Evolutionary conservation across 2,797 vertebrate genomes (phyloP), one percentile per base, ranked within the genome.

Genomic region (Sebastes reedi): DNA sequence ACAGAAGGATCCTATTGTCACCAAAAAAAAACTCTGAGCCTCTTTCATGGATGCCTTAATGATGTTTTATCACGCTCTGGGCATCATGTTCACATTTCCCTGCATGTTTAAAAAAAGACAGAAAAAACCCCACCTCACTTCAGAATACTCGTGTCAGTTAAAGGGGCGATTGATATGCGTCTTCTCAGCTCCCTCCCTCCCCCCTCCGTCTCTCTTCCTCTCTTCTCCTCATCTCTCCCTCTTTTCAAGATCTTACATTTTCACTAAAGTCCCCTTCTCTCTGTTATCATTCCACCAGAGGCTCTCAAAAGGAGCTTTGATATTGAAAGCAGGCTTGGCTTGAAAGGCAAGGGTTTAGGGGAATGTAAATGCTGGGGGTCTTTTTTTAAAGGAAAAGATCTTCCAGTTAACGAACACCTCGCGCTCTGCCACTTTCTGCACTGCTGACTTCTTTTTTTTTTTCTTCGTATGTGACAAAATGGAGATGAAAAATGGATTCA

Each of bases 311-410:
- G 92, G 66, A 87, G 90, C 95, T 95, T 96, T 96, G 94, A 95
- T 95, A 95, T 95, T 96, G 94, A 95, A 95, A 96, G 92, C 88
- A 95, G 94, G 87, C 90, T 88, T 54, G 88, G 90, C 90, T 93
- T 95, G 92, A 95, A 95, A 95, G 94, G 91, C 86, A 71, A 81
- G 87, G 92, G 88, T 93, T 94, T 92, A 91, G 91, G 90, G 81
- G 91, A 92, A 95, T 93, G 93, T 92, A 95, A 94, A 95, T 92
- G 92, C 91, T 90, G 84, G 90, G 86, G 90, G 93, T 89, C 88
- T 91, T 91, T 52, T 52, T 92, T 90, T 88, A 90, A 91, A 89
- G 88, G 91, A 91, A 80, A 88, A 93, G 90, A 93, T 93, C 91
- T 93, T 86, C 82, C 87, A 85, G 92, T 93, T 94, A 95, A 94